phyloP scores from a whole-genome alignment of 2,888 invertebrate species.

The Tiliacea aurago region DNA sequence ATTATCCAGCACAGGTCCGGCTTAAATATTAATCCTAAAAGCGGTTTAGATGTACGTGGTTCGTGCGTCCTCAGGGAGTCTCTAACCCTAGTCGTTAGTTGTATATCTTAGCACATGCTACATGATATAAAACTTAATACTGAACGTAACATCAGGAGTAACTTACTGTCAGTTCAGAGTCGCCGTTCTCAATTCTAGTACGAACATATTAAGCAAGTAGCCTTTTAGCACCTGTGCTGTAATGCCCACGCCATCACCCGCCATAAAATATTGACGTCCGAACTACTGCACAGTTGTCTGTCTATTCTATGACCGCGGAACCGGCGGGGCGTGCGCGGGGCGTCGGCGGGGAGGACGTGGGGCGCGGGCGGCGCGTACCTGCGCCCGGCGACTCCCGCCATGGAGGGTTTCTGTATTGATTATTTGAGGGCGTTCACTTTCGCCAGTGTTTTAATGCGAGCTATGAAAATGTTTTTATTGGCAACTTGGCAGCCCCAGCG shows the following conservation, averaged over 20 bases:
- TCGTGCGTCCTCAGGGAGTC: slow-evolving; percentile 34
- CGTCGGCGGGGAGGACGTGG: slow-evolving; percentile 69
- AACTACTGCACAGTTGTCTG: slow-evolving; percentile 69
- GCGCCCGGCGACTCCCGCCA: slow-evolving; percentile 80
- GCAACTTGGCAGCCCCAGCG: slow-evolving; percentile 79
- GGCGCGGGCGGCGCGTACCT: slow-evolving; percentile 80
- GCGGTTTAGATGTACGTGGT: slow-evolving; percentile 28
- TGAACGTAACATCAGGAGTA: slow-evolving; percentile 22
- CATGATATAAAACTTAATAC: slow-evolving; percentile 46
- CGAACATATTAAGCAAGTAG: slow-evolving; percentile 37
- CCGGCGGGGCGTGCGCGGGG: slow-evolving; percentile 67
- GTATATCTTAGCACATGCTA: slow-evolving; percentile 47
- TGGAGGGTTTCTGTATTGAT: slow-evolving; percentile 77
- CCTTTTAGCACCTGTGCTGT: slow-evolving; percentile 60
- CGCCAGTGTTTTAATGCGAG: slow-evolving; percentile 89
- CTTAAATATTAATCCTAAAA: slow-evolving; percentile 43
- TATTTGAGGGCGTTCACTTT: slow-evolving; percentile 87
- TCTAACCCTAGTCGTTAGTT: slow-evolving; percentile 39
- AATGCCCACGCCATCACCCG: slow-evolving; percentile 54
- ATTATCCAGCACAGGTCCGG: slow-evolving; percentile 9
- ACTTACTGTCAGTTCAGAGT: slow-evolving; percentile 36
- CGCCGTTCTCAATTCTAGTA: slow-evolving; percentile 43
- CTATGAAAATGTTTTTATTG: slow-evolving; percentile 89
- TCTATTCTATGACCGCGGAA: slow-evolving; percentile 77
- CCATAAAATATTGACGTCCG: slow-evolving; percentile 68